phyloP scores from a whole-genome alignment of 1,140 invertebrate species.

The Drosophila suzukii region DNA sequence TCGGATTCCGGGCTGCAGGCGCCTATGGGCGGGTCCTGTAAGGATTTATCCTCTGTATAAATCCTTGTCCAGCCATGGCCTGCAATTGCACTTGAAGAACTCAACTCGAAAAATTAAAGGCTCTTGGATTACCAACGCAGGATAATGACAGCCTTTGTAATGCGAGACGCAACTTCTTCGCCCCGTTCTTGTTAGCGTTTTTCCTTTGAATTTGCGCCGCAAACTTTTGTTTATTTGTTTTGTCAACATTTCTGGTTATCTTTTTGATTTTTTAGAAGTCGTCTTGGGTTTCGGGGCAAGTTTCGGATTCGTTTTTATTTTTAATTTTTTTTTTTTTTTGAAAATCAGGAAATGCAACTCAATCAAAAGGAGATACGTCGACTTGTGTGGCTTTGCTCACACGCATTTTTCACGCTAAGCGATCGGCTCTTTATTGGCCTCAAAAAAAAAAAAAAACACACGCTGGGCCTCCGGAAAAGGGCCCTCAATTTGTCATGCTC shows the following conservation, averaged over 20 bases:
- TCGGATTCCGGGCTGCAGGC: conserved; percentile 18
- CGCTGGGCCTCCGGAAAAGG: conserved; percentile 52
- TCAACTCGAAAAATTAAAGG: conserved; percentile 4
- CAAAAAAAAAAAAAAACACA: conserved; percentile 36
- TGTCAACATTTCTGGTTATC: conserved; percentile 66
- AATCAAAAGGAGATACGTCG: conserved; percentile 62
- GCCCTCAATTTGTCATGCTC: conserved; percentile 67
- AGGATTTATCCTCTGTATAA: conserved; percentile 59
- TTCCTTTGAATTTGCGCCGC: conserved; percentile 61
- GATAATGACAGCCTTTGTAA: conserved; percentile 74
- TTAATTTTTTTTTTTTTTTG: conserved; percentile 7
- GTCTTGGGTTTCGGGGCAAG: conserved; percentile 68
- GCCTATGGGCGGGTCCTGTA: conserved; percentile 27
- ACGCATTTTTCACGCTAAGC: conserved; percentile 77
- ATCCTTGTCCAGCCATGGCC: conserved; percentile 37
- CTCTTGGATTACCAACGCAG: conserved; percentile 21
- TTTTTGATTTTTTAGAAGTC: conserved; percentile 55
- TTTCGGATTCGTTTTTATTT: conserved; percentile 46
- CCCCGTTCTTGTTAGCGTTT: conserved; percentile 36
- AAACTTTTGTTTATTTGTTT: conserved; percentile 78
- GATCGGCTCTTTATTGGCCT: conserved; percentile 66
- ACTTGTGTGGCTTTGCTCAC: conserved; percentile 80
- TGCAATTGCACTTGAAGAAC: conserved; percentile 40
- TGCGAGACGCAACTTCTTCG: conserved; percentile 64
- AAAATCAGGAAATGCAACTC: conserved; percentile 67